phyloP scores from a whole-genome alignment of 2,888 invertebrate genomes.

The Himalopsyche kuldschensis region DNA sequence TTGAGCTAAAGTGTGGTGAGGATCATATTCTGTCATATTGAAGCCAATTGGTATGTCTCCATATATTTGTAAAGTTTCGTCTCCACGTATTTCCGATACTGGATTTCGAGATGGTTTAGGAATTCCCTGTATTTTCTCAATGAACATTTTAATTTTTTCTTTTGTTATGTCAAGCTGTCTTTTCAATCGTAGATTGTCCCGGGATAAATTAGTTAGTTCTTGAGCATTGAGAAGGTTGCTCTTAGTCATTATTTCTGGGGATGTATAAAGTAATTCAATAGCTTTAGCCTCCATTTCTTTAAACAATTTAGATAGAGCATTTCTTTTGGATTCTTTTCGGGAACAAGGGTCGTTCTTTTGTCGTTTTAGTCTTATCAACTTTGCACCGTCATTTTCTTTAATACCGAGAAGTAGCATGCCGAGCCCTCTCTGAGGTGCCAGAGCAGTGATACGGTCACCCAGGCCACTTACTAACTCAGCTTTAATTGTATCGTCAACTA shows the following conservation, averaged over 20 bases:
- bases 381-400: background rate
- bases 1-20: background rate
- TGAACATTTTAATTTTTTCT: background rate
- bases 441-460: background rate
- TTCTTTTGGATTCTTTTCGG: background rate
- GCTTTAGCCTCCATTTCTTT: background rate
- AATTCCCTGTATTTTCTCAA: background rate
- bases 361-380: slow-evolving; percentile 2
- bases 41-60: too few relatives aligned
- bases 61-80: too few relatives aligned
- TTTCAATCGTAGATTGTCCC: background rate
- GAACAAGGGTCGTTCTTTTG: slow-evolving; percentile 6
- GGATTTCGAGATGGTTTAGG: background rate
- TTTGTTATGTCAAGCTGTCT: background rate
- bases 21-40: too few relatives aligned
- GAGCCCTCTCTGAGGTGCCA: background rate
- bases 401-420: background rate
- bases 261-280: background rate
- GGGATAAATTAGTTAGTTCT: background rate
- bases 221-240: background rate
- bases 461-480: background rate
- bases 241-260: background rate
- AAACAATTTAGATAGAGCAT: background rate
- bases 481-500: background rate
- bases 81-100: background rate